Evolutionary conservation across 2,797 vertebrate genomes (phyloP).

Genomic region (Myiotriccus ornatus): DNA sequence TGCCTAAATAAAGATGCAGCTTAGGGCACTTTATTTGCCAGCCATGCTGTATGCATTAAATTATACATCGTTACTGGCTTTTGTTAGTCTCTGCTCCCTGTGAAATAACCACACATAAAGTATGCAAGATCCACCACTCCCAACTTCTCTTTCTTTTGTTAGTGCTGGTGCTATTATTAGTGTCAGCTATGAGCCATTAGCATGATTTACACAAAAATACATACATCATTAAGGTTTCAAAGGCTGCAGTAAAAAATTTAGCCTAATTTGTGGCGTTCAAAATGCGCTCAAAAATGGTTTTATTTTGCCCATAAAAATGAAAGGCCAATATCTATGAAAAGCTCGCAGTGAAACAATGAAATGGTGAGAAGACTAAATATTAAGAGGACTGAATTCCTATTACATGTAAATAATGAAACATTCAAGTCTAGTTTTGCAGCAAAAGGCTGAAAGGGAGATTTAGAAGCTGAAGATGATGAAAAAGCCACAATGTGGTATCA

Average conservation of each 20-base stretch:
- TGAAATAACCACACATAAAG: not conserved
- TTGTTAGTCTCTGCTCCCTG: not conserved
- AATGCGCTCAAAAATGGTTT: not conserved
- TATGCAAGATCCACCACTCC: not conserved
- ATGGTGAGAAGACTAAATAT: not conserved
- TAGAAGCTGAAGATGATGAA: not conserved
- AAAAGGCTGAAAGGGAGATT: not conserved
- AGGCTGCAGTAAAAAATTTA: constrained; percentile 2
- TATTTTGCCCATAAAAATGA: not conserved
- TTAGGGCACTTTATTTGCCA: not conserved
- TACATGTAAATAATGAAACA: constrained; percentile 8
- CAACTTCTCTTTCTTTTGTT: not conserved
- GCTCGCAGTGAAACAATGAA: not conserved
- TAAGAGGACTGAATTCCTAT: not conserved
- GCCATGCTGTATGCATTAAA: not conserved
- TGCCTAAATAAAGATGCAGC: not conserved
- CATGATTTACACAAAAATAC: not conserved
- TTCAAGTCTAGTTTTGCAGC: not conserved
- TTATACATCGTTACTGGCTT: not conserved
- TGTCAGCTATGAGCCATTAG: not conserved
- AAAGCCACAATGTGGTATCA: not conserved
- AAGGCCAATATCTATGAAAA: not conserved
- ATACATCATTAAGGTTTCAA: constrained; percentile 3
- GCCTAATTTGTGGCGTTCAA: not conserved
- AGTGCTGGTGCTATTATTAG: not conserved